Evolutionary conservation across 2,888 invertebrate genomes (phyloP).

Genomic region (Auanema sp.): DNA sequence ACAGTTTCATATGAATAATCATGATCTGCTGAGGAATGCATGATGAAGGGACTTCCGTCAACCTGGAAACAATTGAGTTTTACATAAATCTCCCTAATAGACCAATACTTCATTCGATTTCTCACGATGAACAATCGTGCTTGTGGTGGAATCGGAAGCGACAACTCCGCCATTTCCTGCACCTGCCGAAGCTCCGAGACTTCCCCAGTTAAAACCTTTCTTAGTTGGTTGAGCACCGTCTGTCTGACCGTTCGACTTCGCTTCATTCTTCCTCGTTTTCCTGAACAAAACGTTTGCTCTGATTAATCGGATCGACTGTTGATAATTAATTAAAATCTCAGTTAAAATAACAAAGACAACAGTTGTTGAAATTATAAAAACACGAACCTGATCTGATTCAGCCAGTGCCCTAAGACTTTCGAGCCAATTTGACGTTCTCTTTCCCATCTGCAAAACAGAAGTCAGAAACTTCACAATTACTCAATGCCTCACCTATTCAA

Average conservation of each 20-base stretch:
- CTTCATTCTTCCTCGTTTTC: slow-evolving; percentile 58
- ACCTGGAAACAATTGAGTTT: too few relatives aligned
- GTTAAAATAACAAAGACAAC: background rate
- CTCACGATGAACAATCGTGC: slow-evolving; percentile 21
- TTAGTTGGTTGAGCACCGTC: slow-evolving; percentile 31
- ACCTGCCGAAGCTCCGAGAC: slow-evolving; percentile 11
- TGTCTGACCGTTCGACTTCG: slow-evolving; percentile 29
- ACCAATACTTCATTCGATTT: slow-evolving; percentile 11
- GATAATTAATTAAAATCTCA: background rate
- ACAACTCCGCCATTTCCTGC: slow-evolving; percentile 9
- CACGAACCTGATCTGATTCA: slow-evolving; percentile 57
- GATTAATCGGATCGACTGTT: background rate
- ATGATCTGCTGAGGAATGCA: slow-evolving; percentile 9
- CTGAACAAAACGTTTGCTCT: slow-evolving; percentile 20
- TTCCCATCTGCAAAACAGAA: slow-evolving; percentile 53
- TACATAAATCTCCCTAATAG: too few relatives aligned
- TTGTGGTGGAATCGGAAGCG: slow-evolving; percentile 5
- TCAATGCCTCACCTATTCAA: slow-evolving; percentile 39
- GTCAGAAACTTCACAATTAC: background rate
- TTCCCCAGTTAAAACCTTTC: slow-evolving; percentile 42
- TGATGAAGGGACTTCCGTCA: too few relatives aligned
- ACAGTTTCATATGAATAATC: slow-evolving; percentile 27
- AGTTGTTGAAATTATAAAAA: background rate
- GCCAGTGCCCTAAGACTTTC: slow-evolving; percentile 63
- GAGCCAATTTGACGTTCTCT: slow-evolving; percentile 62